These are phyloP conservation scores for Myotis davidii DNA, from an alignment of 2,113 vertebrate species.

Conservation along the genomic window DNA sequence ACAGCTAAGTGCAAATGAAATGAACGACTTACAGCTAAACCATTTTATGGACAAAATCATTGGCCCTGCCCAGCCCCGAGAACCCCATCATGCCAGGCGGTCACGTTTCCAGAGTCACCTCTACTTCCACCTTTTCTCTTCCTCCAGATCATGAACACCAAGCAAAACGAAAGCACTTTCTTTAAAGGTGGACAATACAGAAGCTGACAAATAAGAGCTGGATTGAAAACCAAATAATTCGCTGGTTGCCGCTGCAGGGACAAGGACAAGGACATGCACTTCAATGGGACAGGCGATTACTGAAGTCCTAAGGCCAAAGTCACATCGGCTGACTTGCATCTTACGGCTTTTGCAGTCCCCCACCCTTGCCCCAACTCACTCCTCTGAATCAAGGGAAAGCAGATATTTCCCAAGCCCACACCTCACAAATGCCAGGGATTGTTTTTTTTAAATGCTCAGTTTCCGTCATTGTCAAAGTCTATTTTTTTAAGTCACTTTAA, in stretches of 20 bases:
- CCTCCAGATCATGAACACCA: neutral
- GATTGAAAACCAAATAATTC: neutral
- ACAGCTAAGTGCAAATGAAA: neutral
- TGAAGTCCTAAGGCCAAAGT: too few relatives aligned
- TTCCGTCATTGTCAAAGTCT: neutral
- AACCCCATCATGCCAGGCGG: accelerated
- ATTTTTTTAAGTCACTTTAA: neutral
- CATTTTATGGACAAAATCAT: neutral
- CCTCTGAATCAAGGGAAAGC: neutral
- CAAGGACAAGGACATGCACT: accelerated
- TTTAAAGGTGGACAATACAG: neutral
- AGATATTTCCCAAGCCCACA: neutral
- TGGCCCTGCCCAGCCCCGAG: neutral
- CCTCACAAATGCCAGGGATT: neutral
- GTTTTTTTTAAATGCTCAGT: neutral
- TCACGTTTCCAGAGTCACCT: accelerated
- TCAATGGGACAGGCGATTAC: neutral
- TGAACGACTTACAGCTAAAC: accelerated
- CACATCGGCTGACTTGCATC: neutral
- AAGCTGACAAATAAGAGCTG: neutral
- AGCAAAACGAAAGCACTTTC: neutral
- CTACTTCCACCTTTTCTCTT: neutral
- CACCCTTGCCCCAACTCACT: neutral
- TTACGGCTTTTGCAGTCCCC: neutral
- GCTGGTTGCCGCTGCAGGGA: accelerated